Evolutionary conservation across 1,140 invertebrate genomes (phyloP).

Genomic region (Leguminivora glycinivorella): DNA sequence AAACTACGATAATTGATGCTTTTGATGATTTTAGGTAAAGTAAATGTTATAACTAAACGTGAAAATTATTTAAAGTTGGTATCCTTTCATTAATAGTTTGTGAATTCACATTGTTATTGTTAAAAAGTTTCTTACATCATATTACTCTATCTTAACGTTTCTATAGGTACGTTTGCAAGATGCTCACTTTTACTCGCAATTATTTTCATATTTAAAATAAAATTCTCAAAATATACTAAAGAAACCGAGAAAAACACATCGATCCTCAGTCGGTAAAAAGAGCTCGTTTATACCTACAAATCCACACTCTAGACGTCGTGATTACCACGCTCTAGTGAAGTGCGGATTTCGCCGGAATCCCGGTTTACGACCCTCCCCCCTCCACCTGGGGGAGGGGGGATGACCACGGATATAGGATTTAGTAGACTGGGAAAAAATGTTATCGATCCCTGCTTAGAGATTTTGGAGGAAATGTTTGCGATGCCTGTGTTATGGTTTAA

Average conservation of each 20-base stretch:
- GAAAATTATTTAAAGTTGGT: too few relatives aligned
- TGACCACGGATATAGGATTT: constrained; percentile 45
- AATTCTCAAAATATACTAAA: background rate
- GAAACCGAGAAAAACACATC: background rate
- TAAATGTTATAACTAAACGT: too few relatives aligned
- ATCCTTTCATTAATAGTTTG: too few relatives aligned
- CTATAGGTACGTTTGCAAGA: too few relatives aligned
- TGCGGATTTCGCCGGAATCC: constrained; percentile 70
- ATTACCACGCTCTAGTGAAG: constrained; percentile 67
- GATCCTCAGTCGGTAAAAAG: constrained; percentile 18
- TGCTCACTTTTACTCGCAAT: too few relatives aligned
- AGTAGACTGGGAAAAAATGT: constrained; percentile 28
- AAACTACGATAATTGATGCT: too few relatives aligned
- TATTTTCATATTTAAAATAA: too few relatives aligned
- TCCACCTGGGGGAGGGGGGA: constrained; percentile 34
- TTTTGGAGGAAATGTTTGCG: constrained; percentile 3
- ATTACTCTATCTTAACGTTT: too few relatives aligned
- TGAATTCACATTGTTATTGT: too few relatives aligned
- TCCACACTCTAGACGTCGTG: constrained; percentile 61
- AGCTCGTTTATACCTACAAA: constrained; percentile 53
- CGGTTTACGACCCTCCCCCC: constrained; percentile 57
- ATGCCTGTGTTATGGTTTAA: background rate
- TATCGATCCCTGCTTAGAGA: constrained; percentile 25
- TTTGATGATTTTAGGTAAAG: too few relatives aligned
- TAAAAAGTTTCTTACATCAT: too few relatives aligned